Evolutionary conservation across 2,797 vertebrate genomes (phyloP).

Genomic region (Taeniopygia guttata): DNA sequence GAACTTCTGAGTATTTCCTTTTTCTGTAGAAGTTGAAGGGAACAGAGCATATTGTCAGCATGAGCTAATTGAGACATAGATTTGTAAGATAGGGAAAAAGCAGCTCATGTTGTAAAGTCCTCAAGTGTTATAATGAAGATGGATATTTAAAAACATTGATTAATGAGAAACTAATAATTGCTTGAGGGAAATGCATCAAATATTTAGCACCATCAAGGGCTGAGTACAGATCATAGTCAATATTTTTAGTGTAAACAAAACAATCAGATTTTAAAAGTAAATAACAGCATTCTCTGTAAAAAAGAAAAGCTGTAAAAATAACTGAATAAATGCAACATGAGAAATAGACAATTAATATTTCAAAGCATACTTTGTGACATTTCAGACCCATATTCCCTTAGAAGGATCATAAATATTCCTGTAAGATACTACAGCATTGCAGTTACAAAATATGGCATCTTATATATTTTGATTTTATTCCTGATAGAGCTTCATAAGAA

Average conservation of each 20-base stretch:
- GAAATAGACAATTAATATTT: neutral
- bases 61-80: neutral
- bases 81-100: neutral
- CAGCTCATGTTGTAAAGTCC: neutral
- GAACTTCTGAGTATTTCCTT: neutral
- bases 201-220: neutral
- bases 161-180: constrained; percentile 13
- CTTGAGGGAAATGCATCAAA: neutral
- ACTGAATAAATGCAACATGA: neutral
- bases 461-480: neutral
- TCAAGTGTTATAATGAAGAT: neutral
- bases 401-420: neutral
- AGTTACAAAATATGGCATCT: neutral
- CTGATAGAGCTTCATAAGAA: neutral
- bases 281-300: neutral
- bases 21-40: neutral
- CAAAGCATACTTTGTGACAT: neutral
- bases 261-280: neutral
- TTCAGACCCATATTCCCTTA: neutral
- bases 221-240: neutral
- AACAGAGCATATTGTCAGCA: neutral
- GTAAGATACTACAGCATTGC: neutral
- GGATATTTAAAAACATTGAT: neutral
- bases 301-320: neutral
- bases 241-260: neutral